phyloP scores from a whole-genome alignment of 2,797 vertebrate genomes.

The Sebastes minor region DNA sequence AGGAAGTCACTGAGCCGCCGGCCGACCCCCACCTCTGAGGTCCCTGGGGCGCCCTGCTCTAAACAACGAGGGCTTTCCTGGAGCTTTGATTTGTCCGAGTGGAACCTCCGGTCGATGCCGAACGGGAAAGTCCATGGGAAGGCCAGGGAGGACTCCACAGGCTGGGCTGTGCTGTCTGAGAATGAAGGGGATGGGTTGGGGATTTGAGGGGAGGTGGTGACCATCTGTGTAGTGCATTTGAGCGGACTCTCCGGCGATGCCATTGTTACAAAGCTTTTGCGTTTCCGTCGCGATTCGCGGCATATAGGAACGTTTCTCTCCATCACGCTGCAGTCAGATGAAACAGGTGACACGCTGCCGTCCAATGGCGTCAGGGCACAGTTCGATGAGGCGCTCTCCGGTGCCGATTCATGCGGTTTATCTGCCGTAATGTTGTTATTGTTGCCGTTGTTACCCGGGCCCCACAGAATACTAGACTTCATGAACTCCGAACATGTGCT shows the following conservation, averaged over 20 bases:
- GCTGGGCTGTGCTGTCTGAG: slow-evolving; percentile 89
- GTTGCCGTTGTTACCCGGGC: slow-evolving; percentile 75
- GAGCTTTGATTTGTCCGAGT: slow-evolving; percentile 93
- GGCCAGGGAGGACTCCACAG: slow-evolving; percentile 94
- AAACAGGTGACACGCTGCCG: slow-evolving; percentile 94
- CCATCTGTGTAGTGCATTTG: slow-evolving; percentile 89
- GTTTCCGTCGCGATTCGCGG: slow-evolving; percentile 93
- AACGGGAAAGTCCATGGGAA: slow-evolving; percentile 99
- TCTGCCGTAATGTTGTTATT: slow-evolving; percentile 77
- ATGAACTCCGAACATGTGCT: slow-evolving; percentile 99
- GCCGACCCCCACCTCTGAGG: slow-evolving; percentile 80
- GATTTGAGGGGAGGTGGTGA: slow-evolving; percentile 90
- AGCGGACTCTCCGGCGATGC: slow-evolving; percentile 94
- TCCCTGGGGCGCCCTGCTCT: slow-evolving; percentile 76
- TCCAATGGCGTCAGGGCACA: slow-evolving; percentile 92
- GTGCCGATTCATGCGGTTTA: slow-evolving; percentile 86
- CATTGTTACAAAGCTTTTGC: slow-evolving; percentile 94
- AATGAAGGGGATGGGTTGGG: slow-evolving; percentile 91
- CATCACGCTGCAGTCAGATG: slow-evolving; percentile 96
- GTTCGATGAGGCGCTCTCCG: slow-evolving; percentile 88
- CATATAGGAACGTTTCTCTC: slow-evolving; percentile 93
- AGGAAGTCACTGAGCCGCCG: slow-evolving; percentile 91
- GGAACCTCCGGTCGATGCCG: slow-evolving; percentile 92
- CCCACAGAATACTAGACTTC: slow-evolving; percentile 99
- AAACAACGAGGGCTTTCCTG: slow-evolving; percentile 91